Conservation (phyloP, 2,797 vertebrate genomes). For the Sebastes dallii region DNA sequence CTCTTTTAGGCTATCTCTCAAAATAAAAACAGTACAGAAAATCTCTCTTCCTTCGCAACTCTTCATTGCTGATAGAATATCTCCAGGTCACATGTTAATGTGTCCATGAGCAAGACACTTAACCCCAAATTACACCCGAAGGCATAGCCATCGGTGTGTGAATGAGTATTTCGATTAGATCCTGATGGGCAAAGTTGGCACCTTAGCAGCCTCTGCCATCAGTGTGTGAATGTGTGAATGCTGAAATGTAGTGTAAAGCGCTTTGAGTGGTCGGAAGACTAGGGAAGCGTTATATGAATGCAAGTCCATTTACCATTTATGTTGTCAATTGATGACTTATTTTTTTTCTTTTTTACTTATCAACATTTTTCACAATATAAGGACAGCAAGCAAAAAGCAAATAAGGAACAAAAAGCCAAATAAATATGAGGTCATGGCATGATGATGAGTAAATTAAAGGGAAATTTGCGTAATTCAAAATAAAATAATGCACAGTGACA, state of each 20-base stretch:
- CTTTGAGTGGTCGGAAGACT: no score
- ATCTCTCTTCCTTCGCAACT: neutral
- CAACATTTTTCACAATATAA: neutral
- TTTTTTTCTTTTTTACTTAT: accelerated
- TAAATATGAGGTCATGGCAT: neutral
- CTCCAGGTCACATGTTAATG: no score
- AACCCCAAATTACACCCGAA: no score
- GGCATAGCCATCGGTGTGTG: no score
- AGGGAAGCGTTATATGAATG: no score
- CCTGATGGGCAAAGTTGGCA: no score
- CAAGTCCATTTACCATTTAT: no score
- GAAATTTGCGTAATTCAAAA: neutral
- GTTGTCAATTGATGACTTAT: neutral
- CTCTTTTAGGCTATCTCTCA: neutral
- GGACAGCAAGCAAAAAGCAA: neutral
- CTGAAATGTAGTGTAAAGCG: no score
- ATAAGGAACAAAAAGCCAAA: neutral
- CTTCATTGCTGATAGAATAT: neutral
- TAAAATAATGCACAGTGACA: neutral
- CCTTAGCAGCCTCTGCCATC: no score
- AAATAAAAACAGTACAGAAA: neutral
- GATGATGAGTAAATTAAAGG: neutral
- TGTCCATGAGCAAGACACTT: no score
- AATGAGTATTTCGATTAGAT: no score
- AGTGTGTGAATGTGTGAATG: no score